Evolutionary conservation across 2,113 vertebrate genomes (phyloP), one percentile per base, ranked within the genome.

Genomic region (Xenopus laevis): DNA sequence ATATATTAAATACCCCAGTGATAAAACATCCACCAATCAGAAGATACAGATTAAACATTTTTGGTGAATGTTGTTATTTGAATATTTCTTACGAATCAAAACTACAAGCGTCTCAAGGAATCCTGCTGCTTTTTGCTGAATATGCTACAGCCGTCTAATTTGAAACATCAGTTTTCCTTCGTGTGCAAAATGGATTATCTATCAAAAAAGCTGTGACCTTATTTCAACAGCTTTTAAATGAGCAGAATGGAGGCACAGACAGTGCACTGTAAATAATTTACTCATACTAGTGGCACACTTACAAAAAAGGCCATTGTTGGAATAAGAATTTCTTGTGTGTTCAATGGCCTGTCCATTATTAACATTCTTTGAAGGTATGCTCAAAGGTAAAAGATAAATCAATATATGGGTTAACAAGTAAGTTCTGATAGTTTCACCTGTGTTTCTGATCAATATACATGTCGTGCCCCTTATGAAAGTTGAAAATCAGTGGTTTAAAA

Each of bases 261-360:
- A 70, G 57, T 70, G 68, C n/a, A 62, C 16, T 27, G 58, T 52
- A 46, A 60, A 60, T 60, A 61, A 62, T 71, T 71, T 47, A 71
- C 47, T 61, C 20, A 30, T 62, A 50, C 12, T 17, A 62, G 70
- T 62, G n/a, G n/a, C 30, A 46, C 47, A 40, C 47, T 50, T 12
- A 50, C 47, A 50, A 50, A 13, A 13, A 4, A 50, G 10, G 47
- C 15, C 47, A 9, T 50, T 50, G 12, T 50, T 50, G 11, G 15
- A 13, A 50, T 10, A 40, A 40, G 6, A 40, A n/a, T n/a, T n/a
- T n/a, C 6, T 4, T 40, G 6, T 40, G 0, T 40, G 33, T 40
- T 40, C 33, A 4, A 40, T 40, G 33, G 33, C 33, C 33, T 40
- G 33, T 40, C 33, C 33, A 40, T 40, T 9, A 40, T 2, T 7